phyloP scores from a whole-genome alignment of 2,888 invertebrate species.

The Andrena chrysosceles region DNA sequence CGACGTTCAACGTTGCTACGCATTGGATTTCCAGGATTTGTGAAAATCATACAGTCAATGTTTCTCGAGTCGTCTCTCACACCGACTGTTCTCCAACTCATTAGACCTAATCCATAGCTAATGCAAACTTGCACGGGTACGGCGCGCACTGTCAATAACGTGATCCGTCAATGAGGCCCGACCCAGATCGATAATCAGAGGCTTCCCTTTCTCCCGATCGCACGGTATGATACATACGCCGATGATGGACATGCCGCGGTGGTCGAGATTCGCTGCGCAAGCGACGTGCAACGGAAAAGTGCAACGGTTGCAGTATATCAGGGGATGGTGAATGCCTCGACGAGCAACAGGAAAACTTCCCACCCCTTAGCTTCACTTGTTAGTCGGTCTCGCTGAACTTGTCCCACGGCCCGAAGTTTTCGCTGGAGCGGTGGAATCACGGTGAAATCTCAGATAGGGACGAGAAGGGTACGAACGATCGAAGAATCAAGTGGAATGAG shows the following conservation, averaged over 20 bases:
- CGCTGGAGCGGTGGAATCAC: neutral
- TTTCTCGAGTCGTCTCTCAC: neutral
- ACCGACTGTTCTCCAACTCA: conserved; percentile 24
- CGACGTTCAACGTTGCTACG: neutral
- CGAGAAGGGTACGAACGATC: neutral
- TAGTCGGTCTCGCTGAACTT: neutral
- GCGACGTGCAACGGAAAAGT: conserved; percentile 5
- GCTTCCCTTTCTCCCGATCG: conserved; percentile 25
- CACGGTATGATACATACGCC: conserved; percentile 9
- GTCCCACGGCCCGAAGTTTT: neutral
- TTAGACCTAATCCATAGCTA: conserved; percentile 27
- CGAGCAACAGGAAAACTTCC: neutral
- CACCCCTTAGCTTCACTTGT: neutral
- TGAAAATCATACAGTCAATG: conserved; percentile 33
- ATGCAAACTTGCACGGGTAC: conserved; percentile 20
- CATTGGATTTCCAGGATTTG: neutral
- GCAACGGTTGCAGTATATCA: neutral
- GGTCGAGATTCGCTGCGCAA: conserved; percentile 15
- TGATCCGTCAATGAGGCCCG: conserved; percentile 26
- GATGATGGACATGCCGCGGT: neutral
- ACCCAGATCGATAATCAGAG: conserved; percentile 46
- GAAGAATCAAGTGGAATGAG: neutral
- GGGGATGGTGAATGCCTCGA: neutral
- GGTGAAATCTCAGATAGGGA: neutral
- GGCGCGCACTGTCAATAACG: conserved; percentile 47